phyloP scores from a whole-genome alignment of 2,888 invertebrate genomes.

The Argyresthia albistria region DNA sequence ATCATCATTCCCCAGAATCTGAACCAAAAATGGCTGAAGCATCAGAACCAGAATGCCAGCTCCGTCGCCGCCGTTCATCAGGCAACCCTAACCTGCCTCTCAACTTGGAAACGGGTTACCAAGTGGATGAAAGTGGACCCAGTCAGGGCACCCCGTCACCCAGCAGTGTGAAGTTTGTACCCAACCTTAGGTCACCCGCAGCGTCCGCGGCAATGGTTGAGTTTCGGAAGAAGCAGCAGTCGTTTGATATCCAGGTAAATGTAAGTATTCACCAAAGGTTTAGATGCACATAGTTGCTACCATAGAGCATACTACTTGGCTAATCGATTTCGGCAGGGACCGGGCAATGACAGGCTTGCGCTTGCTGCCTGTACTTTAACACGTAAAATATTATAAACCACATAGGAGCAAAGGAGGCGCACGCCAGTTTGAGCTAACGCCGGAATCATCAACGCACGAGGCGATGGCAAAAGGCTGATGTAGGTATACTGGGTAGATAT shows the following conservation, averaged over 20 bases:
- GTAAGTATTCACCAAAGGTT: neutral
- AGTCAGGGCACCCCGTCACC: constrained; percentile 55
- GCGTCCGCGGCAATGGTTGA: constrained; percentile 44
- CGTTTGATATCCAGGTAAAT: constrained; percentile 60
- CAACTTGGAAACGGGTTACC: constrained; percentile 46
- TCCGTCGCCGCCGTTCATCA: constrained; percentile 49
- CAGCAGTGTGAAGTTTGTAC: constrained; percentile 37
- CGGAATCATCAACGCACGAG: too few relatives aligned
- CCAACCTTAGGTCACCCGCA: constrained; percentile 23
- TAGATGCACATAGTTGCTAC: too few relatives aligned
- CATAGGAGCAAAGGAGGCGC: too few relatives aligned
- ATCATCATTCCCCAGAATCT: neutral
- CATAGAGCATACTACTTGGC: too few relatives aligned
- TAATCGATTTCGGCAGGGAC: too few relatives aligned
- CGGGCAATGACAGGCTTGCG: too few relatives aligned
- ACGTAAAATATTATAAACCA: too few relatives aligned
- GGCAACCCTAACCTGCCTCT: constrained; percentile 44
- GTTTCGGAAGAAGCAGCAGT: constrained; percentile 62
- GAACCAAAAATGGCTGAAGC: constrained; percentile 35
- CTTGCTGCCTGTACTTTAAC: too few relatives aligned
- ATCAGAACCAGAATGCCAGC: constrained; percentile 30
- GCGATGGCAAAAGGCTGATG: too few relatives aligned
- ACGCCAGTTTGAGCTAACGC: too few relatives aligned
- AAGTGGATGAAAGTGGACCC: constrained; percentile 42
- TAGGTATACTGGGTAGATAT: too few relatives aligned